These are phyloP conservation scores for Ardeotis arabs DNA, from an alignment of 2,113 vertebrate genomes.

Conservation along the genomic window DNA sequence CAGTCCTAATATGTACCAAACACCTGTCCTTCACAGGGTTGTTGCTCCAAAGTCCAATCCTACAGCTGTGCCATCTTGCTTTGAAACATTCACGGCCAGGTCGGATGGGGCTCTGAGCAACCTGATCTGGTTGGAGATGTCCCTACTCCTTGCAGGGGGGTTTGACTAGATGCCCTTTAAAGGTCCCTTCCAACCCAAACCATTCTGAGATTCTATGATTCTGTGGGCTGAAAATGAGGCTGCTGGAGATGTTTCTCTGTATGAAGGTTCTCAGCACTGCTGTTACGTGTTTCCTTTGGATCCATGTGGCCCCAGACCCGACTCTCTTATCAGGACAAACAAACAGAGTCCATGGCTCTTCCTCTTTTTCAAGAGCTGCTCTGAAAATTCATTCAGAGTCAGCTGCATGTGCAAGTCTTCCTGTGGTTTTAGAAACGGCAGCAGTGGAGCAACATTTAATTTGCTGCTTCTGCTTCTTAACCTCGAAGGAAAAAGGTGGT, in stretches of 20 bases:
- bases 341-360: neutral
- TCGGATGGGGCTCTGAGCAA: no score
- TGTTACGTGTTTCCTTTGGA: neutral
- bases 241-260: neutral
- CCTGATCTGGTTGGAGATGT: neutral
- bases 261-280: neutral
- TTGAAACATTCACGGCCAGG: neutral
- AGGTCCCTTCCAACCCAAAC: no score
- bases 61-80: neutral
- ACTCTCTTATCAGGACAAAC: neutral
- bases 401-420: neutral
- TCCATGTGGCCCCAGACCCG: neutral
- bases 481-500: neutral
- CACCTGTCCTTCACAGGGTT: neutral
- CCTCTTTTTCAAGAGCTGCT: neutral
- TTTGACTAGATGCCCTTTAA: no score
- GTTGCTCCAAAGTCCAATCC: neutral
- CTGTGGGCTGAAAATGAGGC: neutral
- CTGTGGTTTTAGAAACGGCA: slow-evolving; percentile 4
- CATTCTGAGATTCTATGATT: no score
- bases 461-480: neutral
- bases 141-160: no score
- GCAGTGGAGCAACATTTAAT: slow-evolving; percentile 12
- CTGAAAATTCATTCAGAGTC: neutral
- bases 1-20: neutral